Percentiles rank a stretch among this genome's conserved stretches.
Conservation (phyloP, 1,140 invertebrate species). For the Linepithema humile region DNA sequence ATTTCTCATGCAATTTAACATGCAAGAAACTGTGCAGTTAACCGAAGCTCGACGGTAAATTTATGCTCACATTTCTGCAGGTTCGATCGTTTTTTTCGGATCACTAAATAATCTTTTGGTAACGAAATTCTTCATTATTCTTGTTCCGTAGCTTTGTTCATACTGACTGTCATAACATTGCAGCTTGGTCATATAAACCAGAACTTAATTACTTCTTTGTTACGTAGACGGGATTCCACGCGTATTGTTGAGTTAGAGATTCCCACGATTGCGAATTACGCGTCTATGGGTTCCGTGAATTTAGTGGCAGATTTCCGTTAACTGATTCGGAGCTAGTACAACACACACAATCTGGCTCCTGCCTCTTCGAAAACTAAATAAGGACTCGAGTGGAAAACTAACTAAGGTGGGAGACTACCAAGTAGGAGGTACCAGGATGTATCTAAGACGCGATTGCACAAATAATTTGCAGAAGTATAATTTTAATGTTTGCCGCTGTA, state of each 20-base stretch:
- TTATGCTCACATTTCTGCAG: conserved; percentile 36
- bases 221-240: neutral
- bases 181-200: conserved; percentile 5
- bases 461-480: neutral
- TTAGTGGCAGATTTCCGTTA: neutral
- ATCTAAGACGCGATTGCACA: neutral
- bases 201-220: conserved; percentile 21
- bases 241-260: neutral
- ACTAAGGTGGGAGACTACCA: conserved; percentile 21
- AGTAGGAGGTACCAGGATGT: conserved; percentile 58
- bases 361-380: conserved; percentile 32
- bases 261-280: neutral
- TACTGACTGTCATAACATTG: conserved; percentile 2
- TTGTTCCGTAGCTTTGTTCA: neutral
- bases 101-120: neutral
- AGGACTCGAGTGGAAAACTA: neutral
- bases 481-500: neutral
- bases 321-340: neutral
- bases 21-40: neutral
- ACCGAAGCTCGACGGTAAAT: neutral
- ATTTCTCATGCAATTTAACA: neutral
- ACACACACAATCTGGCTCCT: neutral
- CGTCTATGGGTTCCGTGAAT: neutral
- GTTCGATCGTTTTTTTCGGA: neutral
- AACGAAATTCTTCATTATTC: neutral